Base-by-base conservation (phyloP, 2,113 vertebrate genomes). In the Glaucomys volans region DNA sequence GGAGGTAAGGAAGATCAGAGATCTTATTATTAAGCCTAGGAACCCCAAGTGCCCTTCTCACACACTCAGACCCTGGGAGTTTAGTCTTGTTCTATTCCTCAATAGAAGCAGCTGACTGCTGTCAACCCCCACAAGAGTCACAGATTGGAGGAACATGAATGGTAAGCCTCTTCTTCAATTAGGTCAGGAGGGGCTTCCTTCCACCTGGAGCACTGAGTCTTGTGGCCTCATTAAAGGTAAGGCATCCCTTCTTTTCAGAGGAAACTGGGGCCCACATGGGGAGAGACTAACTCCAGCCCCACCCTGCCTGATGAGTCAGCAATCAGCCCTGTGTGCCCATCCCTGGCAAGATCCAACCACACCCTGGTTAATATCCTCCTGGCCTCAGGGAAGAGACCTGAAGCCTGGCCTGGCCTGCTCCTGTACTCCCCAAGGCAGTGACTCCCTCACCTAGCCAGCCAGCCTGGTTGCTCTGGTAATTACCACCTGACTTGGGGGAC, bases 261-360 rank as follows among this genome's bases (percentile, higher is more conserved):
- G 93, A 91, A 71, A 91, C 16, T 54, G 22, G 75, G 37, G 89
- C 81, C 88, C 82, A 44, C 28, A 16, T 4, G n/a, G 66, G 85
- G 42, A 95, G 44, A 75, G 59, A 88, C 85, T 85, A 37, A 24
- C 18, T 32, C 20, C 9, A 67, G 85, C 91, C 94, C 88, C 83
- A 80, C 95, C 97, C 96, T 14, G 64, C 88, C 81, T 22, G 57
- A 32, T 97, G 97, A 98, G 95, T 97, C 97, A 97, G 97, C 97
- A 97, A 87, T 84, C 96, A 91, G 79, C 95, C 67, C 83, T 90
- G 95, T 59, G 71, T 59, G 40, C 57, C 88, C 32, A 40, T 35
- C 75, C 69, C 67, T 28, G 44, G 40, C 79, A 62, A 80, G 40
- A 62, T 20, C 79, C 16, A 47, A 82, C 85, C 93, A 92, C 82